Base-by-base conservation (phyloP, 2,888 invertebrate species). In the Morpho helenor region DNA sequence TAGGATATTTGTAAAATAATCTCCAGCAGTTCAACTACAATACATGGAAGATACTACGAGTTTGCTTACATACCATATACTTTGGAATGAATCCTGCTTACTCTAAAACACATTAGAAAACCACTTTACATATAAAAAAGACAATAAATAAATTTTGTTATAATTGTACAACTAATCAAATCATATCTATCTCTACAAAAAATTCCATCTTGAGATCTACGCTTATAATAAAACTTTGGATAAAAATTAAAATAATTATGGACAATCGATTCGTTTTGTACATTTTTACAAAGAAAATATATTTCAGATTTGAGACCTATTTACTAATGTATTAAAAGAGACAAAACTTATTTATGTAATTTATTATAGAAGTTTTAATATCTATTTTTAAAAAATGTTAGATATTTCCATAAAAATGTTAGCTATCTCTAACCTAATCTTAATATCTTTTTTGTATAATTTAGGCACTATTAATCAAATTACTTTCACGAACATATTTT, bases 171-270 rank as follows among this genome's bases (percentile, higher is more conserved):
- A 84, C 82, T 82, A 81, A 83, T 74, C 74, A 72, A 76, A 43
- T 69, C 66, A 69, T 64, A 75, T 78, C 79, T 78, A 77, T 78
- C 74, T 74, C 84, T 85, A 84, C 75, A 80, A 43, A 80, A 16
- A 82, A 56, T 80, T 84, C 79, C 81, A 68, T 80, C 77, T 55
- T 89, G 90, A 90, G 90, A 89, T 90, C 90, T 89, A 86, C 83
- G 73, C 88, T 89, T 89, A 88, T 73, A 84, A 83, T 85, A 86
- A 80, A 88, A 87, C 89, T 90, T 90, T 89, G 90, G 89, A 89
- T 87, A 82, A 81, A 80, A 84, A 84, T 85, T 81, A 86, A 77
- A 77, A 80, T 82, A 80, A 80, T 81, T 82, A 81, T 82, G 75
- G 79, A 80, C 77, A 82, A 75, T 74, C 74, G 70, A 68, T 72